Conservation (phyloP, 2,113 vertebrate genomes). For the Merops nubicus region DNA sequence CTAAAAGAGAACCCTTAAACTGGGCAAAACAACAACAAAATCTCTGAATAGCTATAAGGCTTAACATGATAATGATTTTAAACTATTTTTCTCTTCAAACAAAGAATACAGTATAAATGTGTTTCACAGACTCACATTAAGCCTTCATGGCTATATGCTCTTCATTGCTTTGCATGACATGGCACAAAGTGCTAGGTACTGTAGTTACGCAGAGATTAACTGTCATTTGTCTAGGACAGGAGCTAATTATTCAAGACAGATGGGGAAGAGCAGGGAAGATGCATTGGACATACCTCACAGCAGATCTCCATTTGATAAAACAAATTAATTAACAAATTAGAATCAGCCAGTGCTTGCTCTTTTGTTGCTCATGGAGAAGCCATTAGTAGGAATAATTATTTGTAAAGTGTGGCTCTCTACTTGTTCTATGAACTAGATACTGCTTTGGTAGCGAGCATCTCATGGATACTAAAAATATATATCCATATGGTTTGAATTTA, state of each 20-base stretch:
- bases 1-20: neutral
- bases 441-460: neutral
- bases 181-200: neutral
- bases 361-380: neutral
- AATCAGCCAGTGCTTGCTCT: neutral
- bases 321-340: neutral
- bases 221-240: neutral
- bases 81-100: neutral
- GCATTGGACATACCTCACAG: neutral
- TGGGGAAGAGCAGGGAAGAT: neutral
- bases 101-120: neutral
- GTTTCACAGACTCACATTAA: neutral
- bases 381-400: neutral
- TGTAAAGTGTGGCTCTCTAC: neutral
- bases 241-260: neutral
- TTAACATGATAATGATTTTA: neutral
- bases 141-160: neutral
- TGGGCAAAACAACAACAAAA: neutral
- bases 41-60: neutral
- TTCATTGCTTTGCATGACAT: neutral
- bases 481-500: neutral
- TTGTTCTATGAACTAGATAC: neutral
- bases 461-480: neutral
- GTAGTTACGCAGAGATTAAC: neutral
- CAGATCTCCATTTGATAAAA: rapidly evolving